Evolutionary conservation across 2,888 invertebrate genomes (phyloP), one percentile per base, ranked within the genome.

Genomic region (Polylopha cassiicola): DNA sequence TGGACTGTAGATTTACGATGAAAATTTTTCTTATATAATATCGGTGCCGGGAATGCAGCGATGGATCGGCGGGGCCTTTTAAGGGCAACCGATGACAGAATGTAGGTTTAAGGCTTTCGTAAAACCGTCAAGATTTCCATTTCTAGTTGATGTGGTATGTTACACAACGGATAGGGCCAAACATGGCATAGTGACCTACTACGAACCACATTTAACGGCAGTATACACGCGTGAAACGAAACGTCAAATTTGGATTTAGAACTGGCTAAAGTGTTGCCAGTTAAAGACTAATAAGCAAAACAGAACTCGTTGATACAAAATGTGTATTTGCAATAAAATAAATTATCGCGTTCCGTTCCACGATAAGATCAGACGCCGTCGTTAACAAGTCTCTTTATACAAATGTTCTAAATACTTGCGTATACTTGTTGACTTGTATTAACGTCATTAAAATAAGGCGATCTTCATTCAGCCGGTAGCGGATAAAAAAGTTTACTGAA

Each of bases 11-110:
- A 30, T 36, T 41, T 41, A 36, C 29, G 41, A 30, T 41, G 41
- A 26, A 36, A 56, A 50, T 50, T 57, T 48, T 54, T 57, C 45
- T 45, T 37, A 46, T 43, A 52, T 55, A 58, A 66, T 66, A 65
- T 67, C 65, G 52, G 50, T 18, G 4, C 7, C 7, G 18, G 4
- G 18, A 4, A 18, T 5, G 18, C 4, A 18, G 4, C 4, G 4
- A 4, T 7, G 18, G 7, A 18, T 18, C 4, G 4, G 7, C 4
- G 4, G 14, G 9, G 14, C 23, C 23, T 27, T 37, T 36, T 37
- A 37, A 37, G n/a, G 10, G 28, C 38, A 27, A 14, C 41, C 33
- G 17, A 24, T 41, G 44, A 36, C 39, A 24, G 30, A 29, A 36
- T 34, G 39, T 34, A 30, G 33, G 43, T 36, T 41, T 41, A 20